Evolutionary conservation across 2,888 invertebrate genomes (phyloP), one percentile per base, ranked within the genome.

Genomic region (Drosophila seclusa): DNA sequence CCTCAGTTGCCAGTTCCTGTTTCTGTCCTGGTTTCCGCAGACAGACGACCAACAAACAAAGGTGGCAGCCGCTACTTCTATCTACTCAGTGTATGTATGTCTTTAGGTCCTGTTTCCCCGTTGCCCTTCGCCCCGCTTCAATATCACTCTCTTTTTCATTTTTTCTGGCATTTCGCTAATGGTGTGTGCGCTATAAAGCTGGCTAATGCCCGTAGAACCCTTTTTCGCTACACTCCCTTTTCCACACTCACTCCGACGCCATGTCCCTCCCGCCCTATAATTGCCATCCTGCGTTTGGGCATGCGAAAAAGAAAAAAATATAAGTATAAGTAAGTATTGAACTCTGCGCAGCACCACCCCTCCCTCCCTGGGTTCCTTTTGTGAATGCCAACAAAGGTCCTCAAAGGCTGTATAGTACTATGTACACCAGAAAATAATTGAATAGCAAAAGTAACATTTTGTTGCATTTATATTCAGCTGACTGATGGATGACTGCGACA

Each of bases 161-260:
- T 40, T 64, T 16, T 49, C 66, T 67, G 80, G 61, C 76, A 68
- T 76, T 80, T 68, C 68, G 73, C 73, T 81, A 82, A 82, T 81
- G 82, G 82, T 78, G 82, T 81, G 78, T 81, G 68, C 71, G 67
- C 76, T 76, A 78, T 81, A 82, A 81, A 76, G 73, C 81, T 71
- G 79, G 76, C 82, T 81, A 78, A 81, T 81, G 76, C 79, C 76
- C 62, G 53, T 66, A 72, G 76, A 76, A 78, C 76, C 82, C 82
- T 71, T 73, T 81, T 68, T 66, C 29, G 52, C 70, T 21, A 49
- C 59, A 58, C 49, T 62, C 45, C 62, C 50, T 68, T 70, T 55
- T 29, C 32, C 42, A 21, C 52, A 8, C 13, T 32, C n/a, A 55
- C 61, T 70, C 45, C 13, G 49, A 21, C 57, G 16, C 62, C 50